Conservation (phyloP, 2,113 vertebrate species). For the Seriola quinqueradiata region DNA sequence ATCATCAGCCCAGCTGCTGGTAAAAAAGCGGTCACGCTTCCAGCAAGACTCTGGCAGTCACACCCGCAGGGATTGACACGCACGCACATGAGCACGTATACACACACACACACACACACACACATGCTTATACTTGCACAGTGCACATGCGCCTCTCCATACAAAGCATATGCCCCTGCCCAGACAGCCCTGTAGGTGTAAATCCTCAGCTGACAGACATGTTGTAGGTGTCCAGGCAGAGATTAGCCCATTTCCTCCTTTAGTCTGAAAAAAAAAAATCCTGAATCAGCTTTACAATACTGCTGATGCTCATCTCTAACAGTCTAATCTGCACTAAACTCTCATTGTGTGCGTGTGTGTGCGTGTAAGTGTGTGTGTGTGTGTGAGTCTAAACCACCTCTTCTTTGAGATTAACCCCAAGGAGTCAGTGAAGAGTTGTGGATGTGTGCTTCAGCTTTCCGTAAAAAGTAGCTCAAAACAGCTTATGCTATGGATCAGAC, state of each 20-base stretch:
- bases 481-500: slow-evolving; percentile 44
- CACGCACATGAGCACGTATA: neutral
- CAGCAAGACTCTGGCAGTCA: slow-evolving; percentile 44
- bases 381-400: neutral
- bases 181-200: slow-evolving; percentile 69
- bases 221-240: slow-evolving; percentile 61
- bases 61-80: neutral
- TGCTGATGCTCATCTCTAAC: slow-evolving; percentile 76
- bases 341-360: slow-evolving; percentile 18
- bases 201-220: slow-evolving; percentile 70
- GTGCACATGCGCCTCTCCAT: neutral
- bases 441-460: slow-evolving; percentile 33
- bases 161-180: slow-evolving; percentile 31
- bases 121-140: neutral
- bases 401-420: slow-evolving; percentile 60
- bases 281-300: slow-evolving; percentile 74
- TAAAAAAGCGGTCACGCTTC: slow-evolving; percentile 66
- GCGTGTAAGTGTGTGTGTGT: slow-evolving; percentile 9
- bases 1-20: slow-evolving; percentile 68
- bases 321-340: slow-evolving; percentile 67
- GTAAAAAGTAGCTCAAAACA: slow-evolving; percentile 22
- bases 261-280: slow-evolving; percentile 60
- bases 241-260: slow-evolving; percentile 69
- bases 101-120: slow-evolving; percentile 1
- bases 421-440: slow-evolving; percentile 41